Evolutionary conservation across 2,888 invertebrate species (phyloP), one percentile per base, ranked within the genome.

Genomic region (Parnassius orleans): DNA sequence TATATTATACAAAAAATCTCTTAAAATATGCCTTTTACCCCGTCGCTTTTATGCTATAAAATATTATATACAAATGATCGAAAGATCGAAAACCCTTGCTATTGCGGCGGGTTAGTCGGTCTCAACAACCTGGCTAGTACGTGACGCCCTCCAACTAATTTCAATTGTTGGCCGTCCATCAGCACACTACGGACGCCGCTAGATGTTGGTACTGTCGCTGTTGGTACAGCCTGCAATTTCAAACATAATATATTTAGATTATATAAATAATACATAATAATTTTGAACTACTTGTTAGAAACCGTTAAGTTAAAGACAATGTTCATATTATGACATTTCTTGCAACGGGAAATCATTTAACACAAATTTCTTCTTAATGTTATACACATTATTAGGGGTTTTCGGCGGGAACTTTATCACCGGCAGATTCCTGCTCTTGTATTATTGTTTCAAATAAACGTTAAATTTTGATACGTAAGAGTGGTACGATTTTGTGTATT

Each of bases 131-230:
- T 74, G 12, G 91, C 91, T 0, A 91, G 76, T 0, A 91, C 90
- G 66, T 91, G 90, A 0, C 90, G 72, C 0, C 90, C 91, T 0
- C 90, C 87, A 0, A 91, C 88, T 2, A 91, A 73, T 57, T 91
- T 91, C 54, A 91, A 69, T 54, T 90, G 91, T 46, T 90, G 90
- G 0, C 90, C 90, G 65, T 90, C 91, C 90, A 91, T 87, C 33
- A 90, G 72, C 9, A 91, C 90, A 61, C 87, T 84, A 10, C 91
- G 83, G 1, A 89, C 86, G 44, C 81, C 85, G 66, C 81, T 76
- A 64, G 86, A 68, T 51, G 83, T 76, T 69, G 84, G 72, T 53
- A 71, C 79, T 2, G 79, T 68, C 3, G 79, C 65, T 47, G 72
- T 75, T 3, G 81, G 67, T 10, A 73, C 75, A 2, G 79, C 76